These are phyloP conservation scores for Polietes domitor DNA, from an alignment of 2,888 invertebrate genomes.

Conservation along the genomic window DNA sequence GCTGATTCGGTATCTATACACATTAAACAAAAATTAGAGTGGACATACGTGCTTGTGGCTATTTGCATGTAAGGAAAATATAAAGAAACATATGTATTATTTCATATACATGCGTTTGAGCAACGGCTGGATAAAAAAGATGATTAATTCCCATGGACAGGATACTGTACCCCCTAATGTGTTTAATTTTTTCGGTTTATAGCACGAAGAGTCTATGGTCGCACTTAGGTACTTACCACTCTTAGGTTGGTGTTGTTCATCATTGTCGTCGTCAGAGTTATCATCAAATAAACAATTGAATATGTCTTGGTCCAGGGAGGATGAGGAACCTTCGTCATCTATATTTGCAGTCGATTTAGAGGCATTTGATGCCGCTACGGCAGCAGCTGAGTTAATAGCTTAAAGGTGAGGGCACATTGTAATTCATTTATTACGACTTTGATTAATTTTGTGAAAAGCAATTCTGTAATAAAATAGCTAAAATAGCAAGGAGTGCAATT, in stretches of 20 bases:
- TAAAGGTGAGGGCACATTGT: slow-evolving; percentile 40
- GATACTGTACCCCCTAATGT: too few relatives aligned
- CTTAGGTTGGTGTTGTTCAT: slow-evolving; percentile 53
- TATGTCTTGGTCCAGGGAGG: slow-evolving; percentile 76
- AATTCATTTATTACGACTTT: slow-evolving; percentile 29
- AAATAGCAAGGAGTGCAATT: slow-evolving; percentile 54
- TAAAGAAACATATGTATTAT: too few relatives aligned
- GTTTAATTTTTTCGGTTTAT: too few relatives aligned
- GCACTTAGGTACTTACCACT: slow-evolving; percentile 68
- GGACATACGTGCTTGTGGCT: too few relatives aligned
- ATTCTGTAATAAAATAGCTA: neutral
- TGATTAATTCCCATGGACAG: too few relatives aligned
- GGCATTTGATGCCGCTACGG: slow-evolving; percentile 55
- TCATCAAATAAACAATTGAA: slow-evolving; percentile 76
- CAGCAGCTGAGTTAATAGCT: slow-evolving; percentile 64
- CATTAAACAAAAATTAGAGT: too few relatives aligned
- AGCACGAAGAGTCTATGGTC: neutral
- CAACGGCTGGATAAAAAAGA: too few relatives aligned
- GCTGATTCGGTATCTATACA: too few relatives aligned
- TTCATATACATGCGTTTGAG: too few relatives aligned
- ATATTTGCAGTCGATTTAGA: slow-evolving; percentile 15
- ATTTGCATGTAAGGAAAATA: too few relatives aligned
- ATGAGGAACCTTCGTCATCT: slow-evolving; percentile 72
- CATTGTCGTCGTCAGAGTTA: slow-evolving; percentile 73
- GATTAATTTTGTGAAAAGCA: slow-evolving; percentile 2